A percentile compares a stretch with the other conserved stretches of the same genome.
Evolutionary conservation across 1,140 invertebrate species (phyloP).

Genomic region (Philaenus spumarius): DNA sequence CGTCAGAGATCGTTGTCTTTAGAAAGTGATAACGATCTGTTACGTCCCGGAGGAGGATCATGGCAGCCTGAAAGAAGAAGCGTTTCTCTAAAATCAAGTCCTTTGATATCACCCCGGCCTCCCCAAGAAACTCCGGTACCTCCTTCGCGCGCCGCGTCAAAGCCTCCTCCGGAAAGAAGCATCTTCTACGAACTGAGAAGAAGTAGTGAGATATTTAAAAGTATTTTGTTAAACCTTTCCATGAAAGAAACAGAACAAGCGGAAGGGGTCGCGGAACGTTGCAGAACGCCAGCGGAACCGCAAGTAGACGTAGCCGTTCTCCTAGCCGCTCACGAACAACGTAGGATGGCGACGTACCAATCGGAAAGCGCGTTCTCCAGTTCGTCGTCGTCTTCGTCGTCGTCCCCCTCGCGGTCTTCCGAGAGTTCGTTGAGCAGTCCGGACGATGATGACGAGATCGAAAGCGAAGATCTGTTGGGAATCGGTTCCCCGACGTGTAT

Average conservation of each 20-base stretch:
- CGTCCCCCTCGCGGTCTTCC: constrained; percentile 22
- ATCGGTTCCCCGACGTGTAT: constrained; percentile 5
- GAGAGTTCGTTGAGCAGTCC: constrained; percentile 21
- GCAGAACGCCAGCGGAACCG: constrained; percentile 15
- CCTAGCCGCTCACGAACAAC: constrained; percentile 38
- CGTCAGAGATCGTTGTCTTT: constrained; percentile 41
- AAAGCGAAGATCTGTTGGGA: constrained; percentile 12
- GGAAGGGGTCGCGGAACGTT: constrained; percentile 1
- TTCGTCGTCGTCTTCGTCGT: constrained; percentile 26
- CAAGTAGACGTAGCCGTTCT: constrained; percentile 35
- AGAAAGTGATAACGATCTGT: constrained; percentile 36
- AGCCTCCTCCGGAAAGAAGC: constrained; percentile 26
- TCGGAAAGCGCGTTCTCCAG: constrained; percentile 21
- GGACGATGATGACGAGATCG: constrained; percentile 19
- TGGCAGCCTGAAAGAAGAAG: constrained; percentile 34
- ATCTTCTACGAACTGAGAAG: constrained; percentile 41
- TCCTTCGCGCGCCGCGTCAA: constrained; percentile 18
- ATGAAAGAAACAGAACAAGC: constrained; percentile 30
- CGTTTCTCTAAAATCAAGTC: constrained; percentile 38
- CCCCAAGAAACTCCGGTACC: constrained; percentile 27
- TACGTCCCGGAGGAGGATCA: constrained; percentile 5
- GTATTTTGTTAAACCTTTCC: constrained; percentile 40
- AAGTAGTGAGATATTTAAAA: constrained; percentile 41
- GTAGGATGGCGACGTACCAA: constrained; percentile 28
- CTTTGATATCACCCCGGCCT: constrained; percentile 25